Evolutionary conservation across 1,140 invertebrate genomes (phyloP).

Genomic region (Gyrodactylus salaris): DNA sequence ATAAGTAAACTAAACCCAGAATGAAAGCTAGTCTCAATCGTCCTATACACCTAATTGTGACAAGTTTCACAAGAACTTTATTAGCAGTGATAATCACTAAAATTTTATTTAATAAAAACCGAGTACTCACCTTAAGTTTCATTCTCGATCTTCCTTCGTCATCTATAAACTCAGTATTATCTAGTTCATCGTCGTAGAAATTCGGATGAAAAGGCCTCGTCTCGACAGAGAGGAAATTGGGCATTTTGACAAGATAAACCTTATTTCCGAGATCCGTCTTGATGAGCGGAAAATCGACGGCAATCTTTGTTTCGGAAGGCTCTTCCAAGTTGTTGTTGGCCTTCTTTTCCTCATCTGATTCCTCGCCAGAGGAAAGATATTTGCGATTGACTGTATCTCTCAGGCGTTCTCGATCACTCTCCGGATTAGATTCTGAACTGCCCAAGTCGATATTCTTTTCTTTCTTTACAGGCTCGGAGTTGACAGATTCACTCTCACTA

Average conservation of each 20-base stretch:
- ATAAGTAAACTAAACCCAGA: no score
- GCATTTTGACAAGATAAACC: constrained; percentile 38
- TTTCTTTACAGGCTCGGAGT: neutral
- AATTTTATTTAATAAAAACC: no score
- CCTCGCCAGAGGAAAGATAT: neutral
- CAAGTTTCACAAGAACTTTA: no score
- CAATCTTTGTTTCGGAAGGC: neutral
- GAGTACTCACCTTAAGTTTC: constrained; percentile 15
- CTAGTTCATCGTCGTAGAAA: constrained; percentile 91
- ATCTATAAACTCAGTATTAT: constrained; percentile 83
- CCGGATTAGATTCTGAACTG: neutral
- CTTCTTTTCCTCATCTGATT: neutral
- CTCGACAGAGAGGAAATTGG: constrained; percentile 26
- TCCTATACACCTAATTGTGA: no score
- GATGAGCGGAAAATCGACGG: constrained; percentile 5
- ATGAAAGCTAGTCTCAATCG: no score
- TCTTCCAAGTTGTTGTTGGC: neutral
- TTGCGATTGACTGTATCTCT: neutral
- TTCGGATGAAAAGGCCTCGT: constrained; percentile 55
- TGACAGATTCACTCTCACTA: neutral
- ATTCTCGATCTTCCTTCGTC: constrained; percentile 50
- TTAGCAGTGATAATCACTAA: no score
- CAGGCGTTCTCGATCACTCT: neutral
- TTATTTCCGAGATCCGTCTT: constrained; percentile 2
- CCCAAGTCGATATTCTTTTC: neutral